Base-by-base conservation (phyloP, 2,888 invertebrate species). In the Cosmia pyralina region DNA sequence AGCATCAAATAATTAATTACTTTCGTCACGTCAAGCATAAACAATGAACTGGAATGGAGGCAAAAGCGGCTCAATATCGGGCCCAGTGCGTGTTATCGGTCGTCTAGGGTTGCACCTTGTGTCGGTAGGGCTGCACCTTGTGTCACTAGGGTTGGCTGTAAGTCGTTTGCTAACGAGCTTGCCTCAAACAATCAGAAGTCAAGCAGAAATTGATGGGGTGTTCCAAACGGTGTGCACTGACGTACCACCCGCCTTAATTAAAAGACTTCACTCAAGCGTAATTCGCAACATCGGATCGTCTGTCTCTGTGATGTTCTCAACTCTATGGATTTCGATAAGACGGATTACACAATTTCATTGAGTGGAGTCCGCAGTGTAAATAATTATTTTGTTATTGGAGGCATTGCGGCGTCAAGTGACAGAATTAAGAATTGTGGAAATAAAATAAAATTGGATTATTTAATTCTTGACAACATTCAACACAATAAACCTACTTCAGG, bases 241-340 rank as follows among this genome's bases (percentile, higher is more conserved):
- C 85, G 87, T 85, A 76, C 86, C 83, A 86, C 85, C 89, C 88
- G 85, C 88, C 90, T 95, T 95, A 96, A 95, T 95, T 95, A 95
- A 95, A 95, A 95, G 93, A 92, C 94, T 94, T 94, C 94, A 94
- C 89, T 95, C 93, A 93, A 90, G 89, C 94, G 94, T 92, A 91
- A 91, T 91, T 92, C 89, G 93, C 92, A 93, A 94, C 94, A 95
- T 94, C 89, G 93, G 88, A 89, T 90, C 91, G 90, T 92, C 92
- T 90, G 91, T 91, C 90, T 88, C 85, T 83, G 85, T 88, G 89
- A 91, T 89, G 89, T 88, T 88, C 87, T 85, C 85, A 83, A 90
- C 88, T 90, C 88, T 87, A 89, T 88, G 80, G 86, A 88, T 88
- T 88, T 83, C 77, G 75, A 83, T 86, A 87, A 86, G 87, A 89